Percentiles rank a stretch among this genome's conserved stretches.
These are phyloP conservation scores for Glaucomys volans DNA, from an alignment of 2,113 vertebrate genomes.

Conservation along the genomic window DNA sequence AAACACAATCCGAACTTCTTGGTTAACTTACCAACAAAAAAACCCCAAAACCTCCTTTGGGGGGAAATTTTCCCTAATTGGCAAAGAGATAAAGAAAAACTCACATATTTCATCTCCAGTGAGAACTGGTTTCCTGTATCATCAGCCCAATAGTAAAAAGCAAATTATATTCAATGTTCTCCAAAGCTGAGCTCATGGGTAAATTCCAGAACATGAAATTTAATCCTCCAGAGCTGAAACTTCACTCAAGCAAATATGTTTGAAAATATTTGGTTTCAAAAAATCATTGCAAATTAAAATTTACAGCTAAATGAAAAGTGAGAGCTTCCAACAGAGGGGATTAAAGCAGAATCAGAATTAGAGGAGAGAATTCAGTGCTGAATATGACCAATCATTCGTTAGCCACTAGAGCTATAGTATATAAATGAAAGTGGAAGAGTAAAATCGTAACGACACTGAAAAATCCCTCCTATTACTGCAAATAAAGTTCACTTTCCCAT, in stretches of 20 bases:
- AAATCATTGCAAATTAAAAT: constrained; percentile 24
- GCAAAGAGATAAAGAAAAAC: neutral
- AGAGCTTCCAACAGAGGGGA: neutral
- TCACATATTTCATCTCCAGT: neutral
- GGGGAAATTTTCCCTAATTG: neutral
- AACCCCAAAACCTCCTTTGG: neutral
- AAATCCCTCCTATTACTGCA: neutral
- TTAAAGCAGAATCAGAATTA: neutral
- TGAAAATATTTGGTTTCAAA: neutral
- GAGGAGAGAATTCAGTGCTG: neutral
- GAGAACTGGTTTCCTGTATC: neutral
- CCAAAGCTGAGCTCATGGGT: neutral
- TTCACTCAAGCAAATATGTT: neutral
- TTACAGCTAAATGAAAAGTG: neutral
- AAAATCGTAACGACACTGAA: neutral
- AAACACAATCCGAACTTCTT: neutral
- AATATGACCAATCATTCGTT: neutral
- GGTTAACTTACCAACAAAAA: neutral
- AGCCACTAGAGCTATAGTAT: neutral
- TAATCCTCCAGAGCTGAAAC: constrained; percentile 3
- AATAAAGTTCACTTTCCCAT: neutral
- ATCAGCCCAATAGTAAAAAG: neutral
- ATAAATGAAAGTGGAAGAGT: neutral
- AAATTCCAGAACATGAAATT: constrained; percentile 30
- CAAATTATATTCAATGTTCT: neutral